Percentiles rank a stretch among this genome's conserved stretches.
Conservation (phyloP, 2,888 invertebrate genomes). For the Parnassius glacialis region DNA sequence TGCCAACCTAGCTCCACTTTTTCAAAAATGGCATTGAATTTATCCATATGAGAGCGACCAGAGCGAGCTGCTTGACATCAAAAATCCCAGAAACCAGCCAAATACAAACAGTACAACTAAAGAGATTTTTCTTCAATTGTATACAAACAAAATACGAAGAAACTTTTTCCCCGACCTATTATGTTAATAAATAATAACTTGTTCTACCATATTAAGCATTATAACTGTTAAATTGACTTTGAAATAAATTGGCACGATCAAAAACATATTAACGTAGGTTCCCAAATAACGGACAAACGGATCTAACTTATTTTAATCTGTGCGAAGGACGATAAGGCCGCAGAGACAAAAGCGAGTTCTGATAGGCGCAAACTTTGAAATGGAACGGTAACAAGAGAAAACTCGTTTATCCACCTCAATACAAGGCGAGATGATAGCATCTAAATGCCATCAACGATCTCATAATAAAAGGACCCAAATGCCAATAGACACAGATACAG, state of each 20-base stretch:
- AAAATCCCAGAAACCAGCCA: no score
- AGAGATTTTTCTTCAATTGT: no score
- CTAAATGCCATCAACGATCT: conserved; percentile 65
- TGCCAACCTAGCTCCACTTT: no score
- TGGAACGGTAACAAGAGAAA: conserved; percentile 42
- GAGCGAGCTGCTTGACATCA: no score
- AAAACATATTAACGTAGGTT: not conserved
- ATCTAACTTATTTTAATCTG: conserved; percentile 32
- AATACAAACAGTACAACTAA: no score
- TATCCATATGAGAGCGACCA: no score
- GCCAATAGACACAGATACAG: conserved; percentile 43
- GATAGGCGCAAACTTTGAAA: conserved; percentile 47
- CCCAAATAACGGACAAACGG: conserved; percentile 8
- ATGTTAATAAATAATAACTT: no score
- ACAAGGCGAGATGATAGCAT: conserved; percentile 60
- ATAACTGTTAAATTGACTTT: no score
- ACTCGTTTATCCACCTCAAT: conserved; percentile 74
- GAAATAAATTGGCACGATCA: not conserved
- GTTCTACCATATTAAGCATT: no score
- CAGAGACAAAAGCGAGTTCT: conserved; percentile 35
- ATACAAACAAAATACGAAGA: no score
- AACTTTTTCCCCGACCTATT: no score
- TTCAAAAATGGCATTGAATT: no score
- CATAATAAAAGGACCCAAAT: conserved; percentile 69
- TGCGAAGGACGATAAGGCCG: conserved; percentile 20